A percentile compares a stretch with the other conserved stretches of the same genome.
These are phyloP conservation scores for Falco novaeseelandiae DNA, from an alignment of 2,797 vertebrate genomes.

Conservation along the genomic window DNA sequence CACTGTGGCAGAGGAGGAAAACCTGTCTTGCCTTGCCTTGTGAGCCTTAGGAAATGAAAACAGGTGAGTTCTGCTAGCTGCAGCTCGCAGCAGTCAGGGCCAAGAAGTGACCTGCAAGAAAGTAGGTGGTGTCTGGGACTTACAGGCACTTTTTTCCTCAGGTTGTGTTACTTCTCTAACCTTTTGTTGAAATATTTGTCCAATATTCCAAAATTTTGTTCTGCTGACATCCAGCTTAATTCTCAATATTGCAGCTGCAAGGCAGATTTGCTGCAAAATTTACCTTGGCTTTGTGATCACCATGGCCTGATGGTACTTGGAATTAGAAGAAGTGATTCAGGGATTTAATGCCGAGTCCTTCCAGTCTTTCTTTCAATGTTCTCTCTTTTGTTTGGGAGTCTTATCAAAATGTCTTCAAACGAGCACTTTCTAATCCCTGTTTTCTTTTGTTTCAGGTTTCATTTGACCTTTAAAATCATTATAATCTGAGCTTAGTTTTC, in stretches of 20 bases:
- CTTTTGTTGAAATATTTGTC: neutral
- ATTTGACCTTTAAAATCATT: slow-evolving; percentile 1
- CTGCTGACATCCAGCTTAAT: neutral
- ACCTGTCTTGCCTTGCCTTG: neutral
- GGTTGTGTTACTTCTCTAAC: neutral
- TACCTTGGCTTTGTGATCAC: neutral
- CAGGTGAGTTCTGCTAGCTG: neutral
- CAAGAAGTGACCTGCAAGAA: neutral
- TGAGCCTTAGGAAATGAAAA: neutral
- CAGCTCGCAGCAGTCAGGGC: neutral
- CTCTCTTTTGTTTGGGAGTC: neutral
- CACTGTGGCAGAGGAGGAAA: neutral
- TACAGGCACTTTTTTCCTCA: neutral
- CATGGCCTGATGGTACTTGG: neutral
- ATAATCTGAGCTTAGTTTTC: neutral
- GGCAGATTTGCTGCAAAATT: neutral
- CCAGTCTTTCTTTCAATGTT: neutral
- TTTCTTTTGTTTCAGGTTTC: neutral
- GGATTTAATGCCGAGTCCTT: neutral
- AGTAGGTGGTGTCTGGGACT: neutral
- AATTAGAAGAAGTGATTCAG: neutral
- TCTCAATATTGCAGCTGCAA: neutral
- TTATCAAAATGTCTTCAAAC: neutral
- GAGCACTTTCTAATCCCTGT: neutral
- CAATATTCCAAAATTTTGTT: neutral